Base-by-base conservation (phyloP, 2,113 vertebrate genomes). In the Sciurus niger region DNA sequence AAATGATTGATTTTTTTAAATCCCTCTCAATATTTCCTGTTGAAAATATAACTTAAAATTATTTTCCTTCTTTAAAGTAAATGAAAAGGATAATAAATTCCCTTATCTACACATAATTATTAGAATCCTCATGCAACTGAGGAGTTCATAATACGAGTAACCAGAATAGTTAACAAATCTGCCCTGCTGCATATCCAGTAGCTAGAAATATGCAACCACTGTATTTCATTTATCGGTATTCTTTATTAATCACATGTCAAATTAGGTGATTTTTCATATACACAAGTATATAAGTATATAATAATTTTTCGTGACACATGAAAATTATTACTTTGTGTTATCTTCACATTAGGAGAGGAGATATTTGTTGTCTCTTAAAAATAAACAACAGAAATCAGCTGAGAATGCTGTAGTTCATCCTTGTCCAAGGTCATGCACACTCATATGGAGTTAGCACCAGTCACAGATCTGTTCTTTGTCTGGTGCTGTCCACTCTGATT, bases 1-100 rank as follows among this genome's bases (percentile, higher is more conserved):
- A 90, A 76, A 55, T 79, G 12, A 48, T 8, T 91, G 58, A 8
- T 11, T 93, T 87, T 90, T 73, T 63, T 8, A 90, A 80, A 95
- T 48, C 48, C 6, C 24, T 84, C 20, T 74, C 14, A 48, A 30
- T 70, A 89, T 48, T 78, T 5, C 22, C 32, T 82, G 10, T 68
- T 82, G 6, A 91, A 89, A 51, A 87, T 30, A n/a, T 43, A 76
- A 77, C 51, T 80, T 65, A 77, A 70, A 60, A 40, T 92, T 10
- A 65, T 86, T 77, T 82, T 2, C 13, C 24, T 76, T 68, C 65
- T 40, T 84, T 51, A 68, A 86, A 76, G 6, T 53, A 93, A 85
- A 51, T 32, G 11, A 25, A 88, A 96, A 73, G 32, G 46, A 34
- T 24, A 37, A 53, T 13, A 67, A 70, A 34, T 78, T 80, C 28